Conservation (phyloP, 1,140 invertebrate species). For the Diorhabda elongata region DNA sequence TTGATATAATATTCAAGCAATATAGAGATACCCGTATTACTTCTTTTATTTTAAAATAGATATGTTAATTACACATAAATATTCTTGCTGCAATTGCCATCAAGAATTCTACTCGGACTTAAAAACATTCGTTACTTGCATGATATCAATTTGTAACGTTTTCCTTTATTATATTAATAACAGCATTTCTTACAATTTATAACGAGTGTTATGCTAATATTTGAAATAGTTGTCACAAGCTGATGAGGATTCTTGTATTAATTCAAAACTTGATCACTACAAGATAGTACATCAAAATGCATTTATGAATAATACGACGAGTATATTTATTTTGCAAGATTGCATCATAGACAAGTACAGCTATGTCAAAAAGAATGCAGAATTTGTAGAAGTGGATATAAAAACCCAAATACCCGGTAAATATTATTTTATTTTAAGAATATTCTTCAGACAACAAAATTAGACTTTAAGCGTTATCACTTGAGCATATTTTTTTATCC, state of each 20-base stretch:
- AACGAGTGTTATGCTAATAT: slow-evolving; percentile 15
- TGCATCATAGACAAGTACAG: too few relatives aligned
- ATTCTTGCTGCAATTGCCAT: slow-evolving; percentile 16
- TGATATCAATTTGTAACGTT: slow-evolving; percentile 7
- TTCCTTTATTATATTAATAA: slow-evolving; percentile 16
- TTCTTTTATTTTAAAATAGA: slow-evolving; percentile 19
- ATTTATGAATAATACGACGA: too few relatives aligned
- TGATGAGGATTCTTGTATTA: background rate
- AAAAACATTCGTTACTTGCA: slow-evolving; percentile 5
- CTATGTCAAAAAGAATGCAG: too few relatives aligned
- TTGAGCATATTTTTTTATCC: too few relatives aligned
- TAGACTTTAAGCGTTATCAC: too few relatives aligned
- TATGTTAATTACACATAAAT: slow-evolving; percentile 21
- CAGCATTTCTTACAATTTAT: slow-evolving; percentile 15
- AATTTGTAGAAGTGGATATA: too few relatives aligned
- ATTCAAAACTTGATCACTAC: too few relatives aligned
- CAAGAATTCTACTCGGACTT: slow-evolving; percentile 11
- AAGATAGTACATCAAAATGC: too few relatives aligned
- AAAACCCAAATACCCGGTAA: too few relatives aligned
- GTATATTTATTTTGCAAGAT: too few relatives aligned
- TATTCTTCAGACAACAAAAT: too few relatives aligned
- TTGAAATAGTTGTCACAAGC: slow-evolving; percentile 8
- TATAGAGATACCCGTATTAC: slow-evolving; percentile 21
- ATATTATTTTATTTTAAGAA: too few relatives aligned
- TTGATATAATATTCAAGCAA: slow-evolving; percentile 20